Evolutionary conservation across 1,140 invertebrate genomes (phyloP).

Genomic region (Drosophila miranda): DNA sequence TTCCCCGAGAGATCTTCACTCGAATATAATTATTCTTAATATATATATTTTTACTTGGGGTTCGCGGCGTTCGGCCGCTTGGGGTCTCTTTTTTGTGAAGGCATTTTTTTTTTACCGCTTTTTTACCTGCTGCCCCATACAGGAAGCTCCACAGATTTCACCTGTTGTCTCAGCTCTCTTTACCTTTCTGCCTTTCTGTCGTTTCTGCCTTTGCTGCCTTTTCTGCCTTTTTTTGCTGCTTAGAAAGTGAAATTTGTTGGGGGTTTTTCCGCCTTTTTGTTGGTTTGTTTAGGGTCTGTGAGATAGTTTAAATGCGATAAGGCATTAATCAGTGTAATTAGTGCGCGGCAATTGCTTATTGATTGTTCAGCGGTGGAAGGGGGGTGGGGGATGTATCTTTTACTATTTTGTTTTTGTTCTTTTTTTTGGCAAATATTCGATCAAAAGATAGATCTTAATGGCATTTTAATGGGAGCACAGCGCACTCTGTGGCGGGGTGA

Average conservation of each 20-base stretch:
- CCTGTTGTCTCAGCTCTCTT: conserved; percentile 14
- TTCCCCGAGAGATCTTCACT: conserved; percentile 19
- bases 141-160: conserved; percentile 44
- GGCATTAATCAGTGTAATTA: conserved; percentile 44
- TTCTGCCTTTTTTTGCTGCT: not conserved
- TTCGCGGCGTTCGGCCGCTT: too few species aligned
- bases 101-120: conserved; percentile 22
- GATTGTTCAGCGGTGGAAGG: conserved; percentile 8
- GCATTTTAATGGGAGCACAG: conserved; percentile 45
- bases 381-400: not conserved
- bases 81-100: conserved; percentile 23
- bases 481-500: conserved; percentile 29
- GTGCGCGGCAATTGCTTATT: conserved; percentile 34
- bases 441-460: conserved; percentile 21
- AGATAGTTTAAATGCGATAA: conserved; percentile 29
- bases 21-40: conserved; percentile 49
- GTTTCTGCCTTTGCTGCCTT: too few species aligned
- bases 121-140: conserved; percentile 9
- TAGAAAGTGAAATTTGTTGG: conserved; percentile 43
- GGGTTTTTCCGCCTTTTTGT: not conserved
- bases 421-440: conserved; percentile 32
- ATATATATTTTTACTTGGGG: conserved; percentile 28
- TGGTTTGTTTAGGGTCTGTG: conserved; percentile 3
- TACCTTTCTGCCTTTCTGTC: too few species aligned
- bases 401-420: not conserved